A percentile compares a stretch with the other conserved stretches of the same genome.
Conservation (phyloP, 2,797 vertebrate species). For the Loriculus beryllinus region DNA sequence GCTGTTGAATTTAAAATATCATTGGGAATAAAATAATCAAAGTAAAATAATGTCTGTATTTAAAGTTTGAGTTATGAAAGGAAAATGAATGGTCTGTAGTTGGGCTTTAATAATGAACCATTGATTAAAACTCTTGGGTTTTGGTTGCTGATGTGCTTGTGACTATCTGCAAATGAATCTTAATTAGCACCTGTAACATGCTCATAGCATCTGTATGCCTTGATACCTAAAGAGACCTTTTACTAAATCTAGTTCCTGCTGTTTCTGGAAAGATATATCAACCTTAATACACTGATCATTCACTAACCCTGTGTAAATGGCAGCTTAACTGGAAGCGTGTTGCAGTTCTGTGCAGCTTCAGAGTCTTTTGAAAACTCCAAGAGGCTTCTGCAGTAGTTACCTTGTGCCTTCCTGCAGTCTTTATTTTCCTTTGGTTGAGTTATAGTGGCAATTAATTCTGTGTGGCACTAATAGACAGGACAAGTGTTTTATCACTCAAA, state of each 20-base stretch:
- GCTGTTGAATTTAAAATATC: neutral
- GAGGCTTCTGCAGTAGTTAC: neutral
- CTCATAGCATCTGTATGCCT: neutral
- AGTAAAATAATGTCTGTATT: neutral
- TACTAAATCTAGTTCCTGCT: neutral
- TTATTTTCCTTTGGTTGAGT: neutral
- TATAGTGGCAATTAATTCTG: neutral
- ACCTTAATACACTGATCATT: neutral
- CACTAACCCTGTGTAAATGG: neutral
- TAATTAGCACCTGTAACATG: neutral
- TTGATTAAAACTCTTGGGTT: neutral
- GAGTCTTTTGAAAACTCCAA: neutral
- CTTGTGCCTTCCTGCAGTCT: neutral
- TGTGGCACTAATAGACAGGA: constrained; percentile 28
- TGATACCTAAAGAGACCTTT: neutral
- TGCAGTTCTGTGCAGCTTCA: neutral
- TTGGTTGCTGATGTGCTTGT: neutral
- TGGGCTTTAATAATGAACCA: neutral
- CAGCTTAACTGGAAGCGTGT: neutral
- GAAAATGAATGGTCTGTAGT: neutral
- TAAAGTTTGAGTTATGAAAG: neutral
- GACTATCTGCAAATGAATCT: neutral
- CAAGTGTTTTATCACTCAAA: constrained; percentile 26
- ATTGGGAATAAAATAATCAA: neutral
- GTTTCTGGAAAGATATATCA: neutral